Conservation (phyloP, 2,888 invertebrate genomes). For the Meliscaeva auricollis region DNA sequence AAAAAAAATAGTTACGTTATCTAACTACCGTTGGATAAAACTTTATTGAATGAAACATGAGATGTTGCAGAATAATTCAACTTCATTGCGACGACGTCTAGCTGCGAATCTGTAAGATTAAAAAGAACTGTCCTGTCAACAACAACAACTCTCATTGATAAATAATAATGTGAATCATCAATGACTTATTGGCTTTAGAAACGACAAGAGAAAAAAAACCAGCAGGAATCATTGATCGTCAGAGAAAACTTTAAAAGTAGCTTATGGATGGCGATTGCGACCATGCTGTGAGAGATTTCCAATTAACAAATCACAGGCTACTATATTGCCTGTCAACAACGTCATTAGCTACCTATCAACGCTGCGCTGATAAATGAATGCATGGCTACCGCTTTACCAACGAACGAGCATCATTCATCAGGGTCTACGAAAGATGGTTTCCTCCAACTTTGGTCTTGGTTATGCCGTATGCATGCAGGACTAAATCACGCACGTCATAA, state of each 20-base stretch:
- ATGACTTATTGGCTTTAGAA: slow-evolving; percentile 22
- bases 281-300: slow-evolving; percentile 57
- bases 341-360: slow-evolving; percentile 60
- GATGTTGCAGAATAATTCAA: slow-evolving; percentile 62
- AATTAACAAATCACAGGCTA: slow-evolving; percentile 63
- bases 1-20: background rate
- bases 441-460: slow-evolving; percentile 40
- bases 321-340: slow-evolving; percentile 57
- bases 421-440: slow-evolving; percentile 50
- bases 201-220: slow-evolving; percentile 52
- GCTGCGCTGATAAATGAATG: slow-evolving; percentile 71
- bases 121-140: slow-evolving; percentile 26
- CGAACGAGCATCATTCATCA: background rate
- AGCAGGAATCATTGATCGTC: slow-evolving; percentile 25
- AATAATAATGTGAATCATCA: slow-evolving; percentile 59
- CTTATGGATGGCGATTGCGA: slow-evolving; percentile 23
- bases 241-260: slow-evolving; percentile 48
- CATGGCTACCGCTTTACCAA: slow-evolving; percentile 52
- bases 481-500: slow-evolving; percentile 61
- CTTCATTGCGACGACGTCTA: slow-evolving; percentile 49
- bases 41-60: slow-evolving; percentile 62
- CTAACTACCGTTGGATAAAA: background rate
- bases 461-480: slow-evolving; percentile 18
- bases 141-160: slow-evolving; percentile 36
- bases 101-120: slow-evolving; percentile 17